Percentiles rank a stretch among this genome's conserved stretches.
Conservation (phyloP, 1,140 invertebrate species). For the Pseudomyrmex cubaensis region DNA sequence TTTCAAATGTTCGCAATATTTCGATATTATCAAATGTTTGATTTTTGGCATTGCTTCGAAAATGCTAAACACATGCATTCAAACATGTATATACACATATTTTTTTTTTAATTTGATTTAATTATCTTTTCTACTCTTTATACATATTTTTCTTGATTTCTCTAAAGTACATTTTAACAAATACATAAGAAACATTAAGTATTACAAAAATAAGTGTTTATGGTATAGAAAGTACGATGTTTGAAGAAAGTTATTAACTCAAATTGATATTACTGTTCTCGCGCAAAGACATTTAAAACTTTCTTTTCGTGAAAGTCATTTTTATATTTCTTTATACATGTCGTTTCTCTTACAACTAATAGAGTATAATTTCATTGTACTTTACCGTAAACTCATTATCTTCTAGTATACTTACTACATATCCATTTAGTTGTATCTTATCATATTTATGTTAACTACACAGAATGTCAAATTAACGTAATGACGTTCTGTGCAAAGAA, state of each 20-base stretch:
- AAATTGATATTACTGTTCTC: background rate
- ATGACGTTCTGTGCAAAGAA: background rate
- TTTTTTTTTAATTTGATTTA: too few species aligned
- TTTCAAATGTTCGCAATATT: conserved; percentile 32
- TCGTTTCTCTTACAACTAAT: background rate
- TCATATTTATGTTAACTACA: background rate
- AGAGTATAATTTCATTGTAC: background rate
- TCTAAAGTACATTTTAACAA: too few species aligned
- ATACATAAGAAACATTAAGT: too few species aligned
- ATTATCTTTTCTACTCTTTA: too few species aligned
- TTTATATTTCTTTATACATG: background rate
- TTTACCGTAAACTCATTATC: too few species aligned
- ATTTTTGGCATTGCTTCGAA: background rate
- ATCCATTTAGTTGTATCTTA: background rate
- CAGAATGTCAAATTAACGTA: background rate
- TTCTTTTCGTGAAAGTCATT: conserved; percentile 40
- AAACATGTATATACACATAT: too few species aligned
- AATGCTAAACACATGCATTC: too few species aligned
- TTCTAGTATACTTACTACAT: background rate
- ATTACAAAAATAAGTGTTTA: background rate
- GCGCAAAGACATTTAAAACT: background rate
- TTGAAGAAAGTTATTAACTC: conserved; percentile 38
- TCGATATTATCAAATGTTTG: conserved; percentile 20
- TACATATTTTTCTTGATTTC: too few species aligned
- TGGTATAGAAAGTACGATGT: background rate